These are phyloP conservation scores for Marronus borbonicus DNA, from an alignment of 2,888 invertebrate genomes.

Conservation along the genomic window DNA sequence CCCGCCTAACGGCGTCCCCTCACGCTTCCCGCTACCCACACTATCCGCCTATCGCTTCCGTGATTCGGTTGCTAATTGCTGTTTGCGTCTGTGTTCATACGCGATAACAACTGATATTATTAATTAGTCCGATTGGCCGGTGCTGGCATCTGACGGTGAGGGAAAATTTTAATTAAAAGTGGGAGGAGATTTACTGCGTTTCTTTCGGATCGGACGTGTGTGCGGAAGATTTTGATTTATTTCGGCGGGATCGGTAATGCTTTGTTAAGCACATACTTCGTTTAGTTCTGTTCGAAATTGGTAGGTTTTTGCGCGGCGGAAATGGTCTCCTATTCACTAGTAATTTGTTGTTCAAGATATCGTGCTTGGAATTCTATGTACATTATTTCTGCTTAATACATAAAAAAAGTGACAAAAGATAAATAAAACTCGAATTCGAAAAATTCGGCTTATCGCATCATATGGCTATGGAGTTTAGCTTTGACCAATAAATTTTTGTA, in stretches of 20 bases:
- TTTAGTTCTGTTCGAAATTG: no score
- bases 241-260: not conserved
- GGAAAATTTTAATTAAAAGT: slow-evolving; percentile 23
- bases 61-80: slow-evolving; percentile 22
- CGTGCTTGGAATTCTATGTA: no score
- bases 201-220: not conserved
- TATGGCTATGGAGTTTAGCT: no score
- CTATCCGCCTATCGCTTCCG: slow-evolving; percentile 2
- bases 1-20: not conserved
- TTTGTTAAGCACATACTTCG: not conserved
- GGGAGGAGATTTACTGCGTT: slow-evolving; percentile 13
- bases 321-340: no score
- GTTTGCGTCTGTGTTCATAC: slow-evolving; percentile 19
- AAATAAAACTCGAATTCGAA: no score
- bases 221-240: not conserved
- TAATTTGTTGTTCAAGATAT: no score
- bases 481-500: no score
- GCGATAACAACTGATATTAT: slow-evolving; percentile 36
- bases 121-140: slow-evolving; percentile 18
- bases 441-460: no score
- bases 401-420: no score
- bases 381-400: no score
- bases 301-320: no score
- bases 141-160: not conserved
- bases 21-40: not conserved